Percentiles rank a stretch among this genome's conserved stretches.
Conservation (phyloP, 1,140 invertebrate species). For the Druon quercuslanigerum region DNA sequence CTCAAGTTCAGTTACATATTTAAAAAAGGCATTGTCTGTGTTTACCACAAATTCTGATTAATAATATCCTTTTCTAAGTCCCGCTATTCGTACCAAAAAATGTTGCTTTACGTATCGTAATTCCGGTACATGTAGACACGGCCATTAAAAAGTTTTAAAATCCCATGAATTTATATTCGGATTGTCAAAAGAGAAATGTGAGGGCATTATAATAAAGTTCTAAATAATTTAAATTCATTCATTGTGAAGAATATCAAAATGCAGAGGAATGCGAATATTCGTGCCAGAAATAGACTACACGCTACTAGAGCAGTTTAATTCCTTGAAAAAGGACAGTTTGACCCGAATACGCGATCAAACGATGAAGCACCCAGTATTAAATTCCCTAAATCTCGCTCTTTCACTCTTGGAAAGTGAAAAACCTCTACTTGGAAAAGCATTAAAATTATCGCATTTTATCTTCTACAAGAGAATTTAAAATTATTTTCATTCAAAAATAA, state of each 20-base stretch:
- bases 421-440: not conserved
- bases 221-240: no score
- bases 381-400: constrained; percentile 17
- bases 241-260: constrained; percentile 19
- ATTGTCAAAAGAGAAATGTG: no score
- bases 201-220: no score
- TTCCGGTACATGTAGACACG: no score
- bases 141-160: no score
- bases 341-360: constrained; percentile 56
- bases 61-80: no score
- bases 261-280: constrained; percentile 39
- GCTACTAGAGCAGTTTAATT: constrained; percentile 48
- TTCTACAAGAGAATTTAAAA: not conserved
- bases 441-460: constrained; percentile 10
- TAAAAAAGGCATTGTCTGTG: no score
- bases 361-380: constrained; percentile 33
- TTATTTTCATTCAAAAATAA: not conserved
- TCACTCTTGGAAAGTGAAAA: not conserved
- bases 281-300: constrained; percentile 57
- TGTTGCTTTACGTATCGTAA: no score
- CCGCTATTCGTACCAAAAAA: no score
- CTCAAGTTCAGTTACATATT: no score
- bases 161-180: no score
- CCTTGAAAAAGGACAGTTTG: constrained; percentile 55
- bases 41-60: no score